Evolutionary conservation across 2,797 vertebrate species (phyloP), one percentile per base, ranked within the genome.

Genomic region (Galaxias olidus): DNA sequence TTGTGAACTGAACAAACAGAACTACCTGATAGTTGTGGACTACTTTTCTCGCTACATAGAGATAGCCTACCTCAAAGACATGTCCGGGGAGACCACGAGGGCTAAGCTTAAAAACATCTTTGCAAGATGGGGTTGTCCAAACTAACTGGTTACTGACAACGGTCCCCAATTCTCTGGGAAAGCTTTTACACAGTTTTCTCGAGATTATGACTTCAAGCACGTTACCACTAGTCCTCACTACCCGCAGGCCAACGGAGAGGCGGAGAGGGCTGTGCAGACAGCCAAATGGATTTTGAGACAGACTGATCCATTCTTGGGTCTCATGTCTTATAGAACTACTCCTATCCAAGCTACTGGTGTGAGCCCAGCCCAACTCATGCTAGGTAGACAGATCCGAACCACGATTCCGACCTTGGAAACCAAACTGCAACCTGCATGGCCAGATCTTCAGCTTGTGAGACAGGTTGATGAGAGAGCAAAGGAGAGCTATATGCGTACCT

Each of bases 121-220:
- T 80, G 73, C 68, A 76, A 68, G 79, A 57, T 81, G 63, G 74
- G 46, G 61, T 4, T 74, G 68, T 69, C 72, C 40, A 59, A 65
- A 77, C 77, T 73, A 79, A 71, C 81, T 87, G 74, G 75, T 85
- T 72, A 82, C 66, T 78, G 77, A 83, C 80, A 85, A 85, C 78
- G 66, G 74, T 52, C 75, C 74, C 46, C 77, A 80, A 12, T 62
- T 78, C 66, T 75, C n/a, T n/a, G n/a, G n/a, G n/a, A n/a, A n/a
- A n/a, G n/a, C n/a, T n/a, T n/a, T n/a, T n/a, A n/a, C n/a, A n/a
- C n/a, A n/a, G n/a, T n/a, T n/a, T n/a, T n/a, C n/a, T n/a, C n/a
- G n/a, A n/a, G n/a, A n/a, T n/a, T n/a, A n/a, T n/a, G n/a, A n/a
- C n/a, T n/a, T n/a, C n/a, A 76, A n/a, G n/a, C n/a, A n/a, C 43